Base-by-base conservation (phyloP, 2,797 vertebrate species). In the Champsocephalus gunnari region DNA sequence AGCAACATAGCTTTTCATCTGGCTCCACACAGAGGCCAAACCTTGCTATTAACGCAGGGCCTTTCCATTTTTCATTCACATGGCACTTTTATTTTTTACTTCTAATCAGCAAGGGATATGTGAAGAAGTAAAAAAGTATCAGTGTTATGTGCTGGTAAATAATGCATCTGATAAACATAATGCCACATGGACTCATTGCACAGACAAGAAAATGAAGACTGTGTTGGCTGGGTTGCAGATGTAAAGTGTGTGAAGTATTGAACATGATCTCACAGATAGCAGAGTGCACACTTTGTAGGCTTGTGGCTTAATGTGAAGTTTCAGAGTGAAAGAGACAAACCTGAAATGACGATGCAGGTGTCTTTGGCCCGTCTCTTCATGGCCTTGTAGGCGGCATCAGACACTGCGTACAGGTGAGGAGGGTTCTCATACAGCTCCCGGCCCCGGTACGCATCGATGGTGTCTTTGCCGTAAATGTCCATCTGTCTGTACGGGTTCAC, bases 321-420 rank as follows among this genome's bases (percentile, higher is more conserved):
- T 0, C 12, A 7, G 11, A 12, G 14, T 17, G 50, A 48, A 3
- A 13, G 7, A 12, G 13, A 54, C 69, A 1, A 17, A 98, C 97
- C 97, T 93, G 97, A 99, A 80, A 98, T 98, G 83, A 99, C 97
- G 0, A 99, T 97, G 93, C 97, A 99, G 73, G 97, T 99, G 83
- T 99, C 97, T 75, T 96, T 96, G 66, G 96, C 95, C 0, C 96
- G 88, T 43, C 96, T 96, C 80, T 97, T 99, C 97, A 99, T 98
- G 41, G 97, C 97, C 66, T 96, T 97, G 71, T 98, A 98, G 16
- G 97, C 97, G 0, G 97, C 97, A 0, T 99, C 97, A 0, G 97
- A 96, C 70, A 98, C 93, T 0, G 97, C 96, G 0, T 93, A 99
- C 67, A 99, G 95, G 75, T 98, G 97, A 0, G 97, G 97, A 0